Evolutionary conservation across 1,140 invertebrate species (phyloP), one percentile per base, ranked within the genome.

Genomic region (Arctopsyche grandis): DNA sequence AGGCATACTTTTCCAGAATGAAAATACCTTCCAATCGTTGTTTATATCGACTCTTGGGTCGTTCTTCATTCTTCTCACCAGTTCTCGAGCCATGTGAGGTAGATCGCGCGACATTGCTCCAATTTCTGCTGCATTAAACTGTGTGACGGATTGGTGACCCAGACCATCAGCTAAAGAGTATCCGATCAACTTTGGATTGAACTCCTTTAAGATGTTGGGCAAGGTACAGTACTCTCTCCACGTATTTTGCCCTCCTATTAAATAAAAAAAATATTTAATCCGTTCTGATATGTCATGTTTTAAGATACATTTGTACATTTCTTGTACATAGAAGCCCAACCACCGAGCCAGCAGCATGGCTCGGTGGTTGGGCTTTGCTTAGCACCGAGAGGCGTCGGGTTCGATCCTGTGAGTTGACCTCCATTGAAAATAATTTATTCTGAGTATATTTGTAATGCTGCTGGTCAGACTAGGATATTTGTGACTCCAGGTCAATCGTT

Each of bases 11-110:
- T n/a, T n/a, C n/a, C n/a, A 38, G 29, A 4, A 38, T 7, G 7
- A 7, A 4, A 38, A 38, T 29, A 91, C 90, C 87, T 95, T 95
- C 94, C 94, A 95, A 83, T 93, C 86, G 3, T 88, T 86, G 16
- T 91, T 85, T 12, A 91, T 80, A 82, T 93, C 86, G 4, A 94
- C 89, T 46, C 88, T 85, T 5, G 88, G 85, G 84, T 93, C 90
- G 0, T 83, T 86, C 79, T 88, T 88, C 79, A 95, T 91, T 81
- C 90, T 88, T 19, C 90, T 86, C 0, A 94, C 85, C 16, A 95
- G 82, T 38, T 88, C 83, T 58, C 86, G 85, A 0, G 93, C 91
- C 90, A 94, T 92, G 19, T 88, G 90, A 0, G 90, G 89, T 83
- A 93, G 88, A 78, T 94, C 91, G 14, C 84, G 81, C 5, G 90